Conservation (phyloP, 35 echinoderm and acorn worm genomes). For the Apostichopus parvimensis region DNA sequence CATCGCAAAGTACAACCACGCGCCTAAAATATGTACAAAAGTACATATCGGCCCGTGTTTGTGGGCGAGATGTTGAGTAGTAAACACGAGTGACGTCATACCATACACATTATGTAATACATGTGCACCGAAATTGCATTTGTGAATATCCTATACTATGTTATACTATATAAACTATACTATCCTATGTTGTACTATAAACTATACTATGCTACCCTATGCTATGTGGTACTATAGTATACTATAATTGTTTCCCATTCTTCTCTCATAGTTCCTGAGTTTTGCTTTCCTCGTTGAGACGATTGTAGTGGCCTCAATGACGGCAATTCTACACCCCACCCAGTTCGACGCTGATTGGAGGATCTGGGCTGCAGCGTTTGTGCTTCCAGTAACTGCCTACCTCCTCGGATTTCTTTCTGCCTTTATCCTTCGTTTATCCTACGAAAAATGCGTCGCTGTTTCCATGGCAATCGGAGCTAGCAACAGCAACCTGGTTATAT, state of each 20-base stretch:
- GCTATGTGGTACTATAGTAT: no score
- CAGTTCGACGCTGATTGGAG: constrained; percentile 9
- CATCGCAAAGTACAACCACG: no score
- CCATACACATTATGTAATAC: no score
- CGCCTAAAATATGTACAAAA: no score
- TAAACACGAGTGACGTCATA: no score
- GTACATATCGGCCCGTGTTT: no score
- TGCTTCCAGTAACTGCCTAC: constrained; percentile 51
- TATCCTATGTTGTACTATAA: no score
- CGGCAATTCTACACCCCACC: neutral
- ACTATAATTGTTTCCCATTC: neutral
- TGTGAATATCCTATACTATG: no score
- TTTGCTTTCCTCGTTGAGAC: constrained; percentile 40
- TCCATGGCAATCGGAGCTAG: constrained; percentile 60
- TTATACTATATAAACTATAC: no score
- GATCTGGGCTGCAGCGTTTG: constrained; percentile 28
- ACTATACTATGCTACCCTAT: no score
- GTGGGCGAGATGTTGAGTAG: no score
- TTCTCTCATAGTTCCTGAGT: constrained; percentile 5
- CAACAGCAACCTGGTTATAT: constrained; percentile 50
- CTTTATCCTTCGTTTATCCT: constrained; percentile 34
- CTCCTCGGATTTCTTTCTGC: constrained; percentile 48
- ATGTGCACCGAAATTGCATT: no score
- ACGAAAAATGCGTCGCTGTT: constrained; percentile 62
- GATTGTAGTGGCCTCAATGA: neutral